Percentiles rank a stretch among this genome's conserved stretches.
Conservation (phyloP, 2,888 invertebrate genomes). For the Schizotus pectinicornis region DNA sequence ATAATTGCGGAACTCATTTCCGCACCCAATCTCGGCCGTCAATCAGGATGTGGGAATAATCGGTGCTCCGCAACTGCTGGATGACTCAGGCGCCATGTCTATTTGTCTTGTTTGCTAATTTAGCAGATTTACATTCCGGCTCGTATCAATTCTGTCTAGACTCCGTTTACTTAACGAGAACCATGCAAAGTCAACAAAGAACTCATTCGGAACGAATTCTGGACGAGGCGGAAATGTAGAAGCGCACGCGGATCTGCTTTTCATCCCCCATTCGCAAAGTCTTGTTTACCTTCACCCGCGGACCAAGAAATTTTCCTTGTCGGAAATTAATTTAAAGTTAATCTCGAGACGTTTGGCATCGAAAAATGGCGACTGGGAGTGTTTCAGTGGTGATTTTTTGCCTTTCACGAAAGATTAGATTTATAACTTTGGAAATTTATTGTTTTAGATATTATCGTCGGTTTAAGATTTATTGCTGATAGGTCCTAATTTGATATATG, state of each 20-base stretch:
- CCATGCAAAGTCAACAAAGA: constrained; percentile 36
- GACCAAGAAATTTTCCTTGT: constrained; percentile 11
- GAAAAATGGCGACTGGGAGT: not conserved
- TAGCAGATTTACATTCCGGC: constrained; percentile 43
- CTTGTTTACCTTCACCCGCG: constrained; percentile 21
- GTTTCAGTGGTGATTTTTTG: constrained; percentile 14
- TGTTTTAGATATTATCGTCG: constrained; percentile 32
- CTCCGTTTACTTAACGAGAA: constrained; percentile 32
- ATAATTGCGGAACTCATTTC: constrained; percentile 24
- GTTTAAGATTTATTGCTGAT: constrained; percentile 33
- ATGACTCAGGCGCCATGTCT: constrained; percentile 34
- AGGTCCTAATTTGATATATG: constrained; percentile 34
- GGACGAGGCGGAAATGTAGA: constrained; percentile 9
- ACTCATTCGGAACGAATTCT: constrained; percentile 35
- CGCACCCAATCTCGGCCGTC: constrained; percentile 14
- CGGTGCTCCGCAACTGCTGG: constrained; percentile 4
- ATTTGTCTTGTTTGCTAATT: constrained; percentile 45
- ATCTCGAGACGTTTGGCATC: not conserved
- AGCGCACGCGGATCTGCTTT: constrained; percentile 16
- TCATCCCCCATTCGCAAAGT: constrained; percentile 13
- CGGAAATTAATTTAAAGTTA: not conserved
- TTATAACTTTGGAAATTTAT: constrained; percentile 31
- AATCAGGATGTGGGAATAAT: constrained; percentile 23
- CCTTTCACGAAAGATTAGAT: constrained; percentile 21
- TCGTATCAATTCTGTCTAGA: constrained; percentile 39